These are phyloP conservation scores for Danio rerio DNA, from an alignment of 2,113 vertebrate genomes.

Conservation along the genomic window DNA sequence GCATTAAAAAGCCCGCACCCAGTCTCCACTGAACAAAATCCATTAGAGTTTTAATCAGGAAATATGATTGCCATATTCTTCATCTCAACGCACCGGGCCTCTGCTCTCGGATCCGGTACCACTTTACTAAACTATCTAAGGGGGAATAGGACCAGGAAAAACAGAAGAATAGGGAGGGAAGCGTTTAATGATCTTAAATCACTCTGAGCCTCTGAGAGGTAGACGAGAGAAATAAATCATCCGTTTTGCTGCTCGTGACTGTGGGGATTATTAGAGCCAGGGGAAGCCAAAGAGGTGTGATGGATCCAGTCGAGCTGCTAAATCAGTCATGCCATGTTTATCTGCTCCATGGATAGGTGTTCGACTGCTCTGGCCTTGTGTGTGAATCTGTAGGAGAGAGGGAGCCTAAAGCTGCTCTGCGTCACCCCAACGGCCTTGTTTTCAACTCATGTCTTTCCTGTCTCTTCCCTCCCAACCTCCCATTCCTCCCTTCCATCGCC, in stretches of 20 bases:
- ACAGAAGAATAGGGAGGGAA: constrained; percentile 59
- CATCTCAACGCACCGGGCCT: constrained; percentile 70
- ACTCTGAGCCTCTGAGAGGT: constrained; percentile 58
- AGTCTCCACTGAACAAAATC: constrained; percentile 73
- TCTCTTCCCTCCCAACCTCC: constrained; percentile 41
- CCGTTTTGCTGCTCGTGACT: constrained; percentile 44
- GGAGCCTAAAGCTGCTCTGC: constrained; percentile 44
- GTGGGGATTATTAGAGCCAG: constrained; percentile 52
- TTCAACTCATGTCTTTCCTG: constrained; percentile 41
- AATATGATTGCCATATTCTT: constrained; percentile 83
- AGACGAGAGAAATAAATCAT: constrained; percentile 46
- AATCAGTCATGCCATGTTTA: constrained; percentile 59
- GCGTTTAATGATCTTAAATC: constrained; percentile 70
- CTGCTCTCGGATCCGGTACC: constrained; percentile 65
- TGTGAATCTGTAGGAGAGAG: constrained; percentile 50
- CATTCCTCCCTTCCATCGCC: constrained; percentile 12
- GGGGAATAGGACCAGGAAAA: constrained; percentile 45
- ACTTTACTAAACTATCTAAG: constrained; percentile 71
- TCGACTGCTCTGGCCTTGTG: constrained; percentile 49
- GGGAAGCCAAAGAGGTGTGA: constrained; percentile 31
- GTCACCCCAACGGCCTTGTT: constrained; percentile 30
- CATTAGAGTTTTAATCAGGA: constrained; percentile 85
- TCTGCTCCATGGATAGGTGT: constrained; percentile 50
- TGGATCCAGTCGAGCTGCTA: constrained; percentile 55
- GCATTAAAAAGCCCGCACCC: constrained; percentile 76